Evolutionary conservation across 30 jellyfish, hydroid and myxozoan genomes (phyloP), one percentile per base, ranked within the genome.

Genomic region (Nemopilema nomurai): DNA sequence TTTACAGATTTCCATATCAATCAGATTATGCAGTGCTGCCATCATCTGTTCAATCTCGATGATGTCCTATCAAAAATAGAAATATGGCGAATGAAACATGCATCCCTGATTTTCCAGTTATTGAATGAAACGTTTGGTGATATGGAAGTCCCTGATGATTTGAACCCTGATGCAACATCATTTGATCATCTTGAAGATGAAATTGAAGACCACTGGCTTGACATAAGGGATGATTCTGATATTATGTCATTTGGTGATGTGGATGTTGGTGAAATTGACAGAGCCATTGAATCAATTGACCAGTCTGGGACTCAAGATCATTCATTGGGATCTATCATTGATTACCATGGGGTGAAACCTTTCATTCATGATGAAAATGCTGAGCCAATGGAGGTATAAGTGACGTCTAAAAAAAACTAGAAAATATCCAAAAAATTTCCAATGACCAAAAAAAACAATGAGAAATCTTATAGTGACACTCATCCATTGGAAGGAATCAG

Each of bases 31-130:
- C 21, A 64, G 28, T 17, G 52, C 63, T 64, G 72, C 89, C 51
- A 28, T 23, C 29, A 69, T n/a, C 33, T 79, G 23, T 79, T 79
- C 74, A 79, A 31, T 26, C 71, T 66, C 63, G 81, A 62, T 28
- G 89, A 79, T 66, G 70, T 62, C 50, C 52, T 28, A 4, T 20
- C 29, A 6, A 79, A 63, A 29, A 50, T 79, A 0, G 89, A 79
- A 50, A 63, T 41, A 18, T 79, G 89, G 89, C 30, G 89, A 62
- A 66, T 30, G 81, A 30, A 67, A 26, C 89, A 79, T 79, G 89
- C 81, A 22, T 28, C 62, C 49, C 20, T 33, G 51, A 79, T 79
- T 28, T 50, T 79, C 22, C 49, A 66, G 21, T 28, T 79, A 18
- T 41, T 79, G 67, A 31, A 79, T 30, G 81, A 79, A 23, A 30